Base-by-base conservation (phyloP, 2,113 vertebrate species). In the Lepus americanus region DNA sequence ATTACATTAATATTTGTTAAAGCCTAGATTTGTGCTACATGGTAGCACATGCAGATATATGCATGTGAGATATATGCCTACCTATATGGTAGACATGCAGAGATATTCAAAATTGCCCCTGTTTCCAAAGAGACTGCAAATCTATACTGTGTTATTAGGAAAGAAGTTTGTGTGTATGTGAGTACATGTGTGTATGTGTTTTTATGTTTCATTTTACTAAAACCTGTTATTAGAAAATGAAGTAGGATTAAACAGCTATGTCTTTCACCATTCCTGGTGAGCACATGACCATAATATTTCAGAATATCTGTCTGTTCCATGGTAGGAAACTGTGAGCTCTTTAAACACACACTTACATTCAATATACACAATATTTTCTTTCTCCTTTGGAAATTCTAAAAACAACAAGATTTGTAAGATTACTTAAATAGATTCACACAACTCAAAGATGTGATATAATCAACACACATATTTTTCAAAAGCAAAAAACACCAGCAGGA, bases 1-100 rank as follows among this genome's bases (percentile, higher is more conserved):
- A 83, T 39, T 55, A 13, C 8, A 78, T 5, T 87, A 63, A 81
- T 63, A 5, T 76, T 95, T 89, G 63, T 79, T 92, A 70, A 91
- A 83, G 67, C 1, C 7, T 51, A 59, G 20, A 23, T 1, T 3
- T 87, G 2, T 53, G 61, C 89, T 25, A 64, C 33, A 31, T 49
- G 3, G 7, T 7, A 55, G 25, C 36, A 4, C 69, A 79, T 61
- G 0, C 13, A 63, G 74, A 64, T 1, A 29, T 29, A 51, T 20
- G 36, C 36, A 36, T 36, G 36, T 36, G 36, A 36, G 36, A 36
- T 36, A 36, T 36, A 36, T 36, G 36, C 36, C 36, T 36, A 36
- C 36, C 36, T 36, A 36, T 36, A 4, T 49, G 3, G 7, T 7
- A 55, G 25, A 4, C 69, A 79, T 61, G 0, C 13, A 63, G 74